These are phyloP conservation scores for Paracyclopina nana DNA, from an alignment of 1,140 invertebrate genomes.

Conservation along the genomic window DNA sequence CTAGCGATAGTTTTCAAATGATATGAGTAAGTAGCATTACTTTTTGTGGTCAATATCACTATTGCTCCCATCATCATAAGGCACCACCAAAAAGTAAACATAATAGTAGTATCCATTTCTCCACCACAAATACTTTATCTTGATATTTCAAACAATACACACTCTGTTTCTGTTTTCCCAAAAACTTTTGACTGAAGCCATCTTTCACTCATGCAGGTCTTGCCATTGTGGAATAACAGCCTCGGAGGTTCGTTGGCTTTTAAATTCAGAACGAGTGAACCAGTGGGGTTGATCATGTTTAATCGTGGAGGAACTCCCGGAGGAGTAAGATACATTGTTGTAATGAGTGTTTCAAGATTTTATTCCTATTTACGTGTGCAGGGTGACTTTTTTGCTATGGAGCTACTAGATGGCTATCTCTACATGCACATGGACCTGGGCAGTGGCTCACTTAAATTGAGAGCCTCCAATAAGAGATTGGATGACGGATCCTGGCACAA, in stretches of 20 bases:
- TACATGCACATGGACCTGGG: conserved; percentile 78
- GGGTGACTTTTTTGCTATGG: conserved; percentile 78
- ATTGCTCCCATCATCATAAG: too few relatives aligned
- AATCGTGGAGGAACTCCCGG: conserved; percentile 45
- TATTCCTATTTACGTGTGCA: conserved; percentile 25
- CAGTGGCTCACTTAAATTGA: conserved; percentile 63
- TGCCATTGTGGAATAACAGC: conserved; percentile 67
- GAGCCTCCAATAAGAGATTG: conserved; percentile 53
- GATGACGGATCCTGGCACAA: conserved; percentile 84
- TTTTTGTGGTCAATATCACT: too few relatives aligned
- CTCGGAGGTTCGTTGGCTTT: conserved; percentile 69
- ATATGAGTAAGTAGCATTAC: too few relatives aligned
- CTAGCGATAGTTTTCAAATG: too few relatives aligned
- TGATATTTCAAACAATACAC: too few relatives aligned
- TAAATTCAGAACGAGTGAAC: conserved; percentile 80
- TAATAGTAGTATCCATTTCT: too few relatives aligned
- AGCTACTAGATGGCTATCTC: conserved; percentile 75
- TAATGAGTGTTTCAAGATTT: conserved; percentile 6
- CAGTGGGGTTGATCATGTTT: conserved; percentile 78
- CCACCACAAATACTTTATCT: too few relatives aligned
- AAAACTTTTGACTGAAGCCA: too few relatives aligned
- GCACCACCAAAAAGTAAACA: too few relatives aligned
- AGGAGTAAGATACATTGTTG: neutral
- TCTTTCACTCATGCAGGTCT: conserved; percentile 34
- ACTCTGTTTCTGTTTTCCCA: too few relatives aligned